These are phyloP conservation scores for Calliscelio sp. DNA, from an alignment of 2,888 invertebrate species.

Conservation along the genomic window DNA sequence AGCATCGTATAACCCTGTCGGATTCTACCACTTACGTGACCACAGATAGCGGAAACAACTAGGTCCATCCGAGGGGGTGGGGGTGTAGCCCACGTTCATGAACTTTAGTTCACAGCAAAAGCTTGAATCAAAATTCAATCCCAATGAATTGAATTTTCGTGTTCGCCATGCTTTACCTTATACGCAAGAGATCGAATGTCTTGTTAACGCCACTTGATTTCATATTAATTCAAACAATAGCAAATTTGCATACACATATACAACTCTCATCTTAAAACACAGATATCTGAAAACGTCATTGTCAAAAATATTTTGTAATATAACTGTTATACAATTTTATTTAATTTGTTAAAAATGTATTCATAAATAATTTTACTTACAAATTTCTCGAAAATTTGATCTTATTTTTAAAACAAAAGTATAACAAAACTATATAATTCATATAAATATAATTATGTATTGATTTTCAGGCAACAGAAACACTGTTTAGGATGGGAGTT, in stretches of 20 bases:
- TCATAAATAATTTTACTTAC: too few relatives aligned
- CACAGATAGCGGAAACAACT: slow-evolving; percentile 66
- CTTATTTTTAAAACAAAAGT: too few relatives aligned
- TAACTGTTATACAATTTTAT: too few relatives aligned
- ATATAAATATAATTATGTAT: too few relatives aligned
- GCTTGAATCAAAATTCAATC: slow-evolving; percentile 67
- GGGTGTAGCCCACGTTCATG: slow-evolving; percentile 56
- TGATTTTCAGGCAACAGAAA: slow-evolving; percentile 90
- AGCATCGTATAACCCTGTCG: slow-evolving; percentile 57
- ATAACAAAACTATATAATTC: too few relatives aligned
- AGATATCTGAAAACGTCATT: too few relatives aligned
- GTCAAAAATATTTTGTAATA: too few relatives aligned
- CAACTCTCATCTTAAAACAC: too few relatives aligned
- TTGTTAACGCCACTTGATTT: slow-evolving; percentile 12
- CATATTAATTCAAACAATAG: slow-evolving; percentile 13
- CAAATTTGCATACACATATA: background rate
- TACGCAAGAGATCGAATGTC: slow-evolving; percentile 24
- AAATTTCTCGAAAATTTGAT: too few relatives aligned
- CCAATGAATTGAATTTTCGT: slow-evolving; percentile 61
- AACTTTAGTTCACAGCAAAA: slow-evolving; percentile 57
- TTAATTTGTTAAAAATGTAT: too few relatives aligned
- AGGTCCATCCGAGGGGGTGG: slow-evolving; percentile 54
- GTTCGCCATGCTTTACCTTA: slow-evolving; percentile 5
- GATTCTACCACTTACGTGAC: slow-evolving; percentile 66
- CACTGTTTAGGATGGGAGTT: slow-evolving; percentile 91